These are phyloP conservation scores for Mycalesis mineus DNA, from an alignment of 2,888 invertebrate species.

Conservation along the genomic window DNA sequence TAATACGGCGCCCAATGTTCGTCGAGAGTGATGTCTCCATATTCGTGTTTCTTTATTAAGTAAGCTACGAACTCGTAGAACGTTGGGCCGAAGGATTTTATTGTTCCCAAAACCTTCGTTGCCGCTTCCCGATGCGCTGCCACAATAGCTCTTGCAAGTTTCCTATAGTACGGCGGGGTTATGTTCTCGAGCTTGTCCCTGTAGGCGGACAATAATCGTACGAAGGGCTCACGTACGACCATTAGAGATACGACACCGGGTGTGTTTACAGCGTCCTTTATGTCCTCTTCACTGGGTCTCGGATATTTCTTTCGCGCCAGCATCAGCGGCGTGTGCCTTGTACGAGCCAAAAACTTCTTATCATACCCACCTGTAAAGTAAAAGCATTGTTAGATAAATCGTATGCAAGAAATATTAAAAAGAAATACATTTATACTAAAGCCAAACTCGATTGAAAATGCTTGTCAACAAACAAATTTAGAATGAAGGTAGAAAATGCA, in stretches of 20 bases:
- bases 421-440: no score
- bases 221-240: conserved; percentile 85
- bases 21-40: conserved; percentile 72
- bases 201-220: conserved; percentile 84
- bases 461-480: no score
- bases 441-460: no score
- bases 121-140: conserved; percentile 75
- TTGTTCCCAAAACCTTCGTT: conserved; percentile 49
- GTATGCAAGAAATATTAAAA: not conserved
- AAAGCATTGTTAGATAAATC: not conserved
- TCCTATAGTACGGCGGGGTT: conserved; percentile 83
- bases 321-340: conserved; percentile 81
- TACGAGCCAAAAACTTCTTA: conserved; percentile 77
- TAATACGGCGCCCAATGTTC: conserved; percentile 83
- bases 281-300: conserved; percentile 80
- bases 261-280: conserved; percentile 77
- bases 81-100: conserved; percentile 75
- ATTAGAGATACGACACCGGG: conserved; percentile 82
- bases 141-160: conserved; percentile 82
- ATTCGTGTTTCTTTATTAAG: conserved; percentile 79
- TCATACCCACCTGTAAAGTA: conserved; percentile 75
- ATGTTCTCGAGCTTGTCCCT: conserved; percentile 85
- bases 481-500: no score
- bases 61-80: conserved; percentile 85
- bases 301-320: conserved; percentile 84